Evolutionary conservation across 2,888 invertebrate species (phyloP).

Genomic region (Thymelicus sylvestris): DNA sequence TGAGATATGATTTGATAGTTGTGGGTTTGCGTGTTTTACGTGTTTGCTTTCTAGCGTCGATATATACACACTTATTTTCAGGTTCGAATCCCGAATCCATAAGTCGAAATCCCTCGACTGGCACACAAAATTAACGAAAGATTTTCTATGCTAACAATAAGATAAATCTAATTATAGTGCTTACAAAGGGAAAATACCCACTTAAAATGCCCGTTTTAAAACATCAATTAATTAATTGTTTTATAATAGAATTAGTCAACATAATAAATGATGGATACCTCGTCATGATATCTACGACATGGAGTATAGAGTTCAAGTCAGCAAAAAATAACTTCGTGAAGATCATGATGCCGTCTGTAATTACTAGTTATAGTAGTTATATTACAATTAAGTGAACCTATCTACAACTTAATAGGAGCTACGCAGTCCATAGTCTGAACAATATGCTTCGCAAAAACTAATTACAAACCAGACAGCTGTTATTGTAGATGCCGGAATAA

Average conservation of each 20-base stretch:
- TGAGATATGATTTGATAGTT: too few relatives aligned
- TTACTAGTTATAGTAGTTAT: neutral
- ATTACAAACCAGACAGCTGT: neutral
- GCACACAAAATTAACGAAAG: too few relatives aligned
- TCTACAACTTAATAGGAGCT: neutral
- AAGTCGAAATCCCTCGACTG: too few relatives aligned
- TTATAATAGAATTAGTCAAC: neutral
- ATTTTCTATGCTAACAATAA: too few relatives aligned
- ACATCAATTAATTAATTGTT: neutral
- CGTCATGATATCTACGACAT: neutral
- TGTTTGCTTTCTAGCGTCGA: too few relatives aligned
- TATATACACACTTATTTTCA: too few relatives aligned
- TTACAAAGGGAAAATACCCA: neutral
- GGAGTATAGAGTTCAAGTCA: constrained; percentile 5
- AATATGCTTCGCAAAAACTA: constrained; percentile 4
- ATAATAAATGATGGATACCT: neutral
- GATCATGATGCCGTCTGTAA: neutral
- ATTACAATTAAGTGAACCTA: constrained; percentile 4
- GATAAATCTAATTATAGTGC: too few relatives aligned
- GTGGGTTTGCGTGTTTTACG: too few relatives aligned
- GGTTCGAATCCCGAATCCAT: too few relatives aligned
- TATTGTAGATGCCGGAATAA: neutral
- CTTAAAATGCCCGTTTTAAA: neutral
- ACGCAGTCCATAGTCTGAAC: neutral
- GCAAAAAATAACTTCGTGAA: neutral